Conservation (phyloP, 2,888 invertebrate genomes). For the Belgica antarctica region DNA sequence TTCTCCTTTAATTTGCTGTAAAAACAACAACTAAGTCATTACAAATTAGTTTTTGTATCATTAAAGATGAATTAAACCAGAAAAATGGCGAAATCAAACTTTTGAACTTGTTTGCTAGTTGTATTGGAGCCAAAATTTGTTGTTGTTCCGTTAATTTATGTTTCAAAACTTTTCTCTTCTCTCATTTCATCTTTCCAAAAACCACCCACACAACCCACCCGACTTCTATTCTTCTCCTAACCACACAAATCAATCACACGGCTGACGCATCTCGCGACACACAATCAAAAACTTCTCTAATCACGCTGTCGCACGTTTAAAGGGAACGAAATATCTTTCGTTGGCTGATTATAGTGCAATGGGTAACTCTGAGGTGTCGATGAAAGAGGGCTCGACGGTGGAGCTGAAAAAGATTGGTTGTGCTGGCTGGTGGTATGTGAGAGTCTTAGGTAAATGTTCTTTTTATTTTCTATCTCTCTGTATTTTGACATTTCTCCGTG, state of each 20-base stretch:
- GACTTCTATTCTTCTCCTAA: not conserved
- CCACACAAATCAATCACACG: not conserved
- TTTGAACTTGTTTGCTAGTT: not conserved
- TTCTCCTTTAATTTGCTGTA: no score
- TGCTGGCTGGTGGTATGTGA: conserved; percentile 96
- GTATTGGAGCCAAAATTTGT: not conserved
- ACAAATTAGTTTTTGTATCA: no score
- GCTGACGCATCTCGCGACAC: no score
- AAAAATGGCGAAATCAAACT: no score
- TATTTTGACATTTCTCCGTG: no score
- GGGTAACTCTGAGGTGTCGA: conserved; percentile 85
- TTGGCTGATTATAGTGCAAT: conserved; percentile 91
- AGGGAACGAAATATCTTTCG: conserved; percentile 80
- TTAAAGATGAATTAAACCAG: no score
- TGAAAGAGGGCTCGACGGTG: conserved; percentile 86
- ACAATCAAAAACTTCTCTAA: not conserved
- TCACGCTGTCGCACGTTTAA: not conserved
- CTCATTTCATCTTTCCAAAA: not conserved
- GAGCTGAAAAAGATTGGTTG: conserved; percentile 89
- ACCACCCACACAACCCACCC: not conserved
- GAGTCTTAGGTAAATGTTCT: conserved; percentile 65
- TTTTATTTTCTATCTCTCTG: not conserved
- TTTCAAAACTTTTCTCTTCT: not conserved
- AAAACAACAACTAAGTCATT: no score
- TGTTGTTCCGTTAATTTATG: not conserved